These are phyloP conservation scores for Azemiops feae DNA, from an alignment of 2,113 vertebrate species.

Conservation along the genomic window DNA sequence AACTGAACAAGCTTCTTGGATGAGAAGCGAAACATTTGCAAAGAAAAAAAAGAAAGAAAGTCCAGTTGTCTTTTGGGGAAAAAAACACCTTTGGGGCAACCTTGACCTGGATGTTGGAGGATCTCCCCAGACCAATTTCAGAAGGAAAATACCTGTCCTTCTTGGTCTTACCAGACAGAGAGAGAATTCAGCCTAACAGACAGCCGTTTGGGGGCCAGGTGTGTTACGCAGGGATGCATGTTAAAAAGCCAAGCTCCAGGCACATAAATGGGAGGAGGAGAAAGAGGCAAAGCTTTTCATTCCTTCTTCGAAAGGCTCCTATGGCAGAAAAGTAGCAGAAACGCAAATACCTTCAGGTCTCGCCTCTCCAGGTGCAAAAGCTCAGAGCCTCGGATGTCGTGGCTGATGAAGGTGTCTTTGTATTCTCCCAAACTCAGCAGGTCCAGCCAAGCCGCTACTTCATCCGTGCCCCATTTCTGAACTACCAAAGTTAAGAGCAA, in stretches of 20 bases:
- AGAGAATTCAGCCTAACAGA: conserved; percentile 52
- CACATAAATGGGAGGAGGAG: conserved; percentile 61
- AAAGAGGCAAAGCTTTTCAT: conserved; percentile 58
- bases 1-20: too few species aligned
- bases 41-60: too few species aligned
- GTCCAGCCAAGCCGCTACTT: conserved; percentile 99
- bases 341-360: conserved; percentile 97
- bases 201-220: conserved; percentile 38
- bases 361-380: conserved; percentile 98
- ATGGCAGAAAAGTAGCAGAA: conserved; percentile 75
- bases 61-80: too few species aligned
- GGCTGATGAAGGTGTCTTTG: conserved; percentile 96
- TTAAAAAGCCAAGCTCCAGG: conserved; percentile 75
- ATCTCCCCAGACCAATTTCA: not conserved
- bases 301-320: conserved; percentile 55
- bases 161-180: conserved; percentile 26
- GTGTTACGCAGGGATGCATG: conserved; percentile 53
- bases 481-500: conserved; percentile 96
- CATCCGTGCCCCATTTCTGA: conserved; percentile 99
- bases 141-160: not conserved
- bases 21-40: too few species aligned
- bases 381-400: conserved; percentile 99
- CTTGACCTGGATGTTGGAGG: not conserved
- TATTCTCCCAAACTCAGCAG: conserved; percentile 99
- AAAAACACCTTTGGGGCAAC: too few species aligned